Evolutionary conservation across 2,888 invertebrate species (phyloP), one percentile per base, ranked within the genome.

Genomic region (Ochropacha duplaris): DNA sequence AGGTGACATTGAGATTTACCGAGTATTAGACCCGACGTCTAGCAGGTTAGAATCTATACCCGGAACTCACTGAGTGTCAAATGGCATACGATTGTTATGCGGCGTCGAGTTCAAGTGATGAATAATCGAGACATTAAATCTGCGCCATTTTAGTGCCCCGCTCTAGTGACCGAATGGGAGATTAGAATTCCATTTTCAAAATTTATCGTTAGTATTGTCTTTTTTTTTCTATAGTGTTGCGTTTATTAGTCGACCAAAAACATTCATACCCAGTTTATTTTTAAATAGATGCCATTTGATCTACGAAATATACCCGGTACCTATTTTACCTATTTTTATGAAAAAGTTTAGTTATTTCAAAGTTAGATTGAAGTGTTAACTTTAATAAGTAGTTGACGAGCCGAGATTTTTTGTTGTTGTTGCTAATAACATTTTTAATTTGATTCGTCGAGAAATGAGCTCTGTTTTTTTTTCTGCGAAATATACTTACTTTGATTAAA

Each of bases 331-430:
- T 64, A 62, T 68, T 72, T 71, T 68, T 71, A 72, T 74, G 67
- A 71, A 69, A 81, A 87, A 87, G 74, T 79, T 81, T 68, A 69
- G 68, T 79, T 78, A 83, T 84, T 79, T 68, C 73, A 59, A 88
- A 88, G 87, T 87, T 88, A 86, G 82, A 88, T 88, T 87, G 83
- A 75, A 76, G 74, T 68, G 66, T 72, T 72, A 70, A 72, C 71
- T 75, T 74, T 71, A 74, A 81, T 84, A n/a, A n/a, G n/a, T n/a
- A 83, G 83, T 84, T 80, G 78, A 74, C 64, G 73, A 73, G 68
- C 57, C 62, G 44, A 44, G 44, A 19, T 44, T 44, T 44, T 66
- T 71, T 73, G 68, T 72, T 72, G 44, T 39, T 39, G 16, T 73
- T 68, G 68, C 66, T 72, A 75, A 74, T 70, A 79, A 74, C 76